Evolutionary conservation across 1,140 invertebrate genomes (phyloP), one percentile per base, ranked within the genome.

Genomic region (Apis cerana): DNA sequence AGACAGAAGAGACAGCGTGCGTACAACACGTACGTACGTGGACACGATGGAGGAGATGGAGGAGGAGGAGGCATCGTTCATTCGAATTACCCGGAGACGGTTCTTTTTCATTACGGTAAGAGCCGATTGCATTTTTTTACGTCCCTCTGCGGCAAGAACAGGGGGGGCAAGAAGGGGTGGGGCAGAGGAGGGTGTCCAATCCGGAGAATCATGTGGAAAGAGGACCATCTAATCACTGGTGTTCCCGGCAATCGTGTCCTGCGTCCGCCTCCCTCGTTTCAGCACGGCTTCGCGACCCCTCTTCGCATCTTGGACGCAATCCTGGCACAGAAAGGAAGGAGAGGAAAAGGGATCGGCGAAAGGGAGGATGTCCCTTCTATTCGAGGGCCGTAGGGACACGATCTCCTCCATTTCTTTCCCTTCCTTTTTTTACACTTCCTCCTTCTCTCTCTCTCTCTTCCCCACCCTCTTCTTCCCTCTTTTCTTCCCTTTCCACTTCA

Each of bases 41-140:
- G 23, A 56, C 64, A n/a, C 13, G 15, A 17, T n/a, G 13, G 9
- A 11, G 8, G 17, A 33, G n/a, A 27, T 27, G 33, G 33, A 43
- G 19, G 10, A 15, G 9, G 21, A 8, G 11, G 19, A n/a, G 23
- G 43, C 19, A 19, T 65, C 84, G 85, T 85, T 85, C 84, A 78
- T 87, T 81, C 86, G 90, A 90, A 92, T 91, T 92, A 91, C 88
- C 88, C 89, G 85, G 90, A 80, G 86, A 84, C 87, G 88, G 90
- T 88, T 86, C 85, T 89, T 88, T 93, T 94, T 94, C 93, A 94
- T 94, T 94, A 94, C 92, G 90, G 91, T 93, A 94, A 94, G 92
- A 94, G 93, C 92, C 93, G 93, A 94, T 93, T 94, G 93, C 93
- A 93, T 94, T 94, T 94, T 89, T 94, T 94, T 94, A 92, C 91